phyloP scores from a whole-genome alignment of 2,888 invertebrate genomes.

The Lithophane ornitopus region DNA sequence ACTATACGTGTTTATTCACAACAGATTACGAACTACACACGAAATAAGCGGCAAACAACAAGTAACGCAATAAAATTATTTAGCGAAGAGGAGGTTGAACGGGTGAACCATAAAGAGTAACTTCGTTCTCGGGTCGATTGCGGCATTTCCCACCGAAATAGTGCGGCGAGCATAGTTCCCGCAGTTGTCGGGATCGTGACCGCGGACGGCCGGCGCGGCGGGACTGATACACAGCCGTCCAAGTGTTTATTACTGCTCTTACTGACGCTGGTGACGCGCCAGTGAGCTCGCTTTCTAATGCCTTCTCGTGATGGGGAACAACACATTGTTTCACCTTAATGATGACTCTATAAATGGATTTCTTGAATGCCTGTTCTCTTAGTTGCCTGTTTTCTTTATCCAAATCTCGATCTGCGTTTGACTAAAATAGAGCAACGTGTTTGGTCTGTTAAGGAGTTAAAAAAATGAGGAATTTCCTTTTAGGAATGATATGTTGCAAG shows the following conservation, averaged over 20 bases:
- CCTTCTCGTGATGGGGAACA: slow-evolving; percentile 55
- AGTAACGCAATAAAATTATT: slow-evolving; percentile 67
- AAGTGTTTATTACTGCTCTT: slow-evolving; percentile 64
- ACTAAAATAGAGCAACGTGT: slow-evolving; percentile 26
- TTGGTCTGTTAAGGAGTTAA: slow-evolving; percentile 14
- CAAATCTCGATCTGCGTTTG: slow-evolving; percentile 34
- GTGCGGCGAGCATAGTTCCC: slow-evolving; percentile 62
- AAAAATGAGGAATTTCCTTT: slow-evolving; percentile 17
- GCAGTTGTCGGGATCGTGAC: slow-evolving; percentile 54
- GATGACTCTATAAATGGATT: slow-evolving; percentile 47
- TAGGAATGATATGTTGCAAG: not conserved
- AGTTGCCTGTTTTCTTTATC: slow-evolving; percentile 24
- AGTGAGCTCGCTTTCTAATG: slow-evolving; percentile 56
- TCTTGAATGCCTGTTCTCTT: slow-evolving; percentile 40
- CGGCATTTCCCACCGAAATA: slow-evolving; percentile 60
- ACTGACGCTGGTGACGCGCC: slow-evolving; percentile 51
- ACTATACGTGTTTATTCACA: slow-evolving; percentile 61
- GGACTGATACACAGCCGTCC: slow-evolving; percentile 39
- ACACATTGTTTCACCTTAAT: slow-evolving; percentile 61
- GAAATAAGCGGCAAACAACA: slow-evolving; percentile 65
- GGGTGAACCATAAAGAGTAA: slow-evolving; percentile 60
- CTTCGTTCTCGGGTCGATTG: slow-evolving; percentile 63
- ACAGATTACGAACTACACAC: slow-evolving; percentile 64
- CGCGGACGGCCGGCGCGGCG: slow-evolving; percentile 26
- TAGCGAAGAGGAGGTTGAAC: slow-evolving; percentile 48